Evolutionary conservation across 2,888 invertebrate species (phyloP).

Genomic region (Heliconius cydno): DNA sequence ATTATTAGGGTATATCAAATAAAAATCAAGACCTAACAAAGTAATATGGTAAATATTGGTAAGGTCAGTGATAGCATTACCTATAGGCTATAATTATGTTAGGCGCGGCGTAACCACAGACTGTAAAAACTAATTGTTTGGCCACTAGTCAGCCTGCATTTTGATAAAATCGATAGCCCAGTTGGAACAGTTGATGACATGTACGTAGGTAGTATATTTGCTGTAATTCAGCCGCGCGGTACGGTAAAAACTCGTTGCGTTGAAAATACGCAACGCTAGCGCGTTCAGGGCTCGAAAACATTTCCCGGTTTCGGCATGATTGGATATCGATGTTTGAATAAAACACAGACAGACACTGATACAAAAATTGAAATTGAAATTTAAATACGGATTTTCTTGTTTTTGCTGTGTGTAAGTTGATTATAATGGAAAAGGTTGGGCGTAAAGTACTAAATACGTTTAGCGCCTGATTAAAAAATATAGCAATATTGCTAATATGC

Average conservation of each 20-base stretch:
- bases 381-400: background rate
- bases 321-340: conserved; percentile 34
- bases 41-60: background rate
- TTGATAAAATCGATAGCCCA: conserved; percentile 46
- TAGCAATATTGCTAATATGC: background rate
- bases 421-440: background rate
- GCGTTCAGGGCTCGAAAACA: conserved; percentile 26
- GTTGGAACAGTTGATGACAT: conserved; percentile 42
- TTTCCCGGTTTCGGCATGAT: conserved; percentile 31
- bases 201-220: conserved; percentile 41
- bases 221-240: conserved; percentile 45
- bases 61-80: background rate
- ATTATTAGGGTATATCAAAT: background rate
- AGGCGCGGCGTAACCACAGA: conserved; percentile 27
- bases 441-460: background rate
- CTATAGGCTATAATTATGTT: conserved; percentile 12
- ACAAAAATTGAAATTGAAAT: conserved; percentile 26
- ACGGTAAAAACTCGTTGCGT: conserved; percentile 43
- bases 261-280: conserved; percentile 38
- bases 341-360: conserved; percentile 14
- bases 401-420: background rate
- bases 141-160: conserved; percentile 43
- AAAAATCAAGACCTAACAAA: background rate
- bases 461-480: background rate
- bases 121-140: conserved; percentile 40